Conservation (phyloP, 2,888 invertebrate species). For the Trypoxylon attenuatum region DNA sequence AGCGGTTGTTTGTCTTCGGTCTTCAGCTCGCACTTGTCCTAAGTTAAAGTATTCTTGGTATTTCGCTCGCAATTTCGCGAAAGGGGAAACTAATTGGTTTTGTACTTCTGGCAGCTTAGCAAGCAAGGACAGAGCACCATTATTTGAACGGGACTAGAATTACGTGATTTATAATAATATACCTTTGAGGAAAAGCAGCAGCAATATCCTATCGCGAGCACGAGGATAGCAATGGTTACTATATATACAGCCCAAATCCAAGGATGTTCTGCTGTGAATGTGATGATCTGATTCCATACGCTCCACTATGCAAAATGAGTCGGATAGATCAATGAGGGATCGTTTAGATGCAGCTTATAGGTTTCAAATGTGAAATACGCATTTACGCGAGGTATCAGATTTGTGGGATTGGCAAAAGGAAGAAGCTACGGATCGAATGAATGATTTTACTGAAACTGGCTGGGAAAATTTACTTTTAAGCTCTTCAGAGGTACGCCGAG, state of each 20-base stretch:
- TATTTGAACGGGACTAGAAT: too few species aligned
- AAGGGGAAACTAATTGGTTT: conserved; percentile 3
- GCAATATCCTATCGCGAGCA: conserved; percentile 87
- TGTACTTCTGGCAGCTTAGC: neutral
- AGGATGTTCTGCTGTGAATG: conserved; percentile 88
- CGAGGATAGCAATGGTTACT: conserved; percentile 84
- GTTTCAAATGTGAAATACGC: too few species aligned
- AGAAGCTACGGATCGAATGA: too few species aligned
- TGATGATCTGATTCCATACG: conserved; percentile 83
- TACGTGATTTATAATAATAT: conserved; percentile 40
- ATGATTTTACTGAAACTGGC: neutral
- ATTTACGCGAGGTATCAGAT: too few species aligned
- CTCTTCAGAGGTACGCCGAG: neutral
- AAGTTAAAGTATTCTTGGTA: neutral
- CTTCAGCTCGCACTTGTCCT: conserved; percentile 60
- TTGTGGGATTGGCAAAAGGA: too few species aligned
- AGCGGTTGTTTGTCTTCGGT: conserved; percentile 58
- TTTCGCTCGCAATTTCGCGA: too few species aligned
- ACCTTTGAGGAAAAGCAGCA: conserved; percentile 83
- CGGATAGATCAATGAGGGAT: conserved; percentile 14
- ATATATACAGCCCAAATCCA: conserved; percentile 94
- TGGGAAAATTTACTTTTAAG: neutral
- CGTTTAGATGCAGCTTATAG: too few species aligned
- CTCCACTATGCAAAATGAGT: conserved; percentile 80
- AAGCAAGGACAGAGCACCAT: neutral